Base-by-base conservation (phyloP, 2,797 vertebrate species). In the Labeo calbasu region DNA sequence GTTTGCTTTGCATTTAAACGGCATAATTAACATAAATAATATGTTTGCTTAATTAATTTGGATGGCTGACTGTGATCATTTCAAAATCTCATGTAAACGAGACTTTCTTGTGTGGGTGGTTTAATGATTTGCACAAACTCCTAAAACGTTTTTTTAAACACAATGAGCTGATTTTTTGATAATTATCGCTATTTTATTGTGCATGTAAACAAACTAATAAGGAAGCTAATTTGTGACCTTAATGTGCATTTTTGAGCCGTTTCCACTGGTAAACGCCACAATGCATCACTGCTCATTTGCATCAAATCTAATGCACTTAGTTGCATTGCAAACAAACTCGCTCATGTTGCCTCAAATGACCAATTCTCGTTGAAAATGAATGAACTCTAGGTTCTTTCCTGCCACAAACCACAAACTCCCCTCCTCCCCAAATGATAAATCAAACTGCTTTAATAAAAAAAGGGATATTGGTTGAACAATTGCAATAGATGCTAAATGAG, bases 191-290 rank as follows among this genome's bases (percentile, higher is more conserved):
- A 9, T n/a, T 79, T 32, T 10, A 25, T n/a, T 48, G 10, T 50
- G 46, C 77, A n/a, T 63, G 61, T 65, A 61, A 77, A 77, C n/a
- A 59, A 77, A 50, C 25, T 73, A 46, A 25, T 11, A 50, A n/a
- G 5, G 1, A 43, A 2, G 9, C 8, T 28, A 17, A 32, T 73
- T 53, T 73, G 4, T 5, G 0, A 19, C 11, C 48, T 19, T 72
- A 6, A 19, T 21, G 25, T 53, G 51, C 21, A 23, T 5, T 57
- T 76, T 76, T 57, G 7, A 76, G 21, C 7, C 13, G 11, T 32
- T 53, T 17, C 19, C 32, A 21, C 17, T 32, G 17, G 48, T 73
- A 7, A 36, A n/a, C 1, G 5, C 19, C 50, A 13, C 53, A n/a
- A 40, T 43, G 32, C 73, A 43, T 77, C 8, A 23, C 25, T 25